Base-by-base conservation (phyloP, 2,888 invertebrate species). In the Dynastes maya region DNA sequence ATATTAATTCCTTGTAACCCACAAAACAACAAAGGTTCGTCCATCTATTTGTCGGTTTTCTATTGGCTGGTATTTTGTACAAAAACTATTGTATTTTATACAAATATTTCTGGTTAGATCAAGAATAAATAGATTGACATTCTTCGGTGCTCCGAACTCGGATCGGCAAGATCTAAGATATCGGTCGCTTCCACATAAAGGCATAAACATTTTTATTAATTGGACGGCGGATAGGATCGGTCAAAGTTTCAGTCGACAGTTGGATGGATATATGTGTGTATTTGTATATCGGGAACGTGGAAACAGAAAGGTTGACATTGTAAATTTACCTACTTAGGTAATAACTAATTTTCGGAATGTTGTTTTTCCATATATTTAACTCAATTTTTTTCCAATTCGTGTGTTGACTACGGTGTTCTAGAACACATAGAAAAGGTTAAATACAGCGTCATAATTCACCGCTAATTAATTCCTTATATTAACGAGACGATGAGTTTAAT, bases 161-260 rank as follows among this genome's bases (percentile, higher is more conserved):
- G 40, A 68, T 67, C 76, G 76, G 76, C 58, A 49, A 76, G 76
- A 76, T 76, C 76, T 76, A 67, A 76, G 67, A 68, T 76, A 67
- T n/a, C 40, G 51, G 76, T 29, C 29, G 75, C 75, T 51, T 63
- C 67, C 67, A 68, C 51, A 76, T 67, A 76, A 76, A 76, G 37
- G 76, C 76, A 76, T 76, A 76, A 76, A 68, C 55, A 76, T 76
- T 76, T 76, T 76, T 76, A 76, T 76, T 76, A 76, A 76, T 76
- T 76, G 45, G 76, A 76, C 76, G 67, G 76, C 55, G 37, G 67
- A 53, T 55, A 55, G 65, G 51, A 22, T 32, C 49, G 49, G 67
- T 68, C 65, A 68, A 72, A 72, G 72, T 72, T 72, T 58, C 37
- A 11, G 72, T 58, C 58, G 58, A 72, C 58, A 58, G 16, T 58